Evolutionary conservation across 2,797 vertebrate genomes (phyloP), one percentile per base, ranked within the genome.

Genomic region (Tiaroga cobitis): DNA sequence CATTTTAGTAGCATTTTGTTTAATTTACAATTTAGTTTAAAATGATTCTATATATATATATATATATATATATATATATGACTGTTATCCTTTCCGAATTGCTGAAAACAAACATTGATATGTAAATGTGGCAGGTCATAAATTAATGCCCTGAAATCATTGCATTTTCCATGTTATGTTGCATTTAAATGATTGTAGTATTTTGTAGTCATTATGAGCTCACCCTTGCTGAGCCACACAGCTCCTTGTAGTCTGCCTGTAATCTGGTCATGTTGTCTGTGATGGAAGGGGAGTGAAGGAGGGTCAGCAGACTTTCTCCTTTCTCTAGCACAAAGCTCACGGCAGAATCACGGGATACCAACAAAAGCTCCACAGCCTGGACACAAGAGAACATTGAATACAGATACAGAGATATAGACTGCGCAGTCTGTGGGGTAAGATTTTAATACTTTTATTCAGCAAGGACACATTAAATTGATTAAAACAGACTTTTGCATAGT

Each of bases 291-390:
- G 97, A 97, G 86, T 96, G 96, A 63, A 97, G 93, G n/a, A 92
- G 94, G 21, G 92, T 88, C 85, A 95, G 91, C 79, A 99, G 95
- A 34, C 95, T 93, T 16, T 97, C 95, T 8, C 97, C 98, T 89
- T 97, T 99, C 94, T 99, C 98, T 86, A 93, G 89, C 88, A 99
- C 96, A 0, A 97, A 97, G 88, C 93, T 97, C 88, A 99, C 88
- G 1, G 97, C 96, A 5, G 97, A 95, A 56, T 98, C 97, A 5
- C 96, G 96, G 41, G 97, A 98, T 87, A 98, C 93, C 89, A 99
- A 93, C 59, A 92, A 96, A 93, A 99, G 97, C 51, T 97, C 93
- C 67, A 99, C 91, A 63, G 96, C 96, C 98, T 99, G 91, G 11
- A 77, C n/a, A 82, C 41, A 81, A 24, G 9, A 73, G 4, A 65